These are phyloP conservation scores for Ariopsis seemanni DNA, from an alignment of 2,113 vertebrate species.

Conservation along the genomic window DNA sequence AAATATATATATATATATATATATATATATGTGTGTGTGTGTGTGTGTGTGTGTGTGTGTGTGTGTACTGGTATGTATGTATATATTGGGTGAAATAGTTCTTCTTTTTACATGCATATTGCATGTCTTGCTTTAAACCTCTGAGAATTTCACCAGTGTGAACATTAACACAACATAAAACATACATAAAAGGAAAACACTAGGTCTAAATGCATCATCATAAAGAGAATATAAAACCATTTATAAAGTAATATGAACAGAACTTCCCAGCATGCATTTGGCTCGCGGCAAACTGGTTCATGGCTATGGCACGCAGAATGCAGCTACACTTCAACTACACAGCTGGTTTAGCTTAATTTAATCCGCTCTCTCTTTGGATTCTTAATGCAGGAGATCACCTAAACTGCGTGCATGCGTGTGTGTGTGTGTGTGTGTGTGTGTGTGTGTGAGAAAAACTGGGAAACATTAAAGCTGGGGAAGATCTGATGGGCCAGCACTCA, in stretches of 20 bases:
- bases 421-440: conserved; percentile 18
- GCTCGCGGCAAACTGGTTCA: conserved; percentile 31
- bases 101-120: neutral
- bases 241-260: neutral
- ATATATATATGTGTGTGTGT: no score
- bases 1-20: no score
- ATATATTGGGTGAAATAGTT: neutral
- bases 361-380: conserved; percentile 64
- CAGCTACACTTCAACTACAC: neutral
- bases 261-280: conserved; percentile 63
- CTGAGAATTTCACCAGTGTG: conserved; percentile 73
- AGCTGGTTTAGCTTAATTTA: conserved; percentile 59
- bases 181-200: neutral
- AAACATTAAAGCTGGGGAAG: conserved; percentile 65
- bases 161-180: conserved; percentile 48
- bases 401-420: conserved; percentile 62
- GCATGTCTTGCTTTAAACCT: conserved; percentile 29
- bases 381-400: conserved; percentile 74
- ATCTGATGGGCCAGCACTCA: conserved; percentile 58
- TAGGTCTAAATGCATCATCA: neutral
- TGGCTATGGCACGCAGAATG: conserved; percentile 54
- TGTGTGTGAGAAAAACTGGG: conserved; percentile 57
- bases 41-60: no score
- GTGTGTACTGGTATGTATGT: no score
- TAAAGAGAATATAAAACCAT: conserved; percentile 14